Conservation (phyloP, 2,113 vertebrate genomes). For the Suncus etruscus region DNA sequence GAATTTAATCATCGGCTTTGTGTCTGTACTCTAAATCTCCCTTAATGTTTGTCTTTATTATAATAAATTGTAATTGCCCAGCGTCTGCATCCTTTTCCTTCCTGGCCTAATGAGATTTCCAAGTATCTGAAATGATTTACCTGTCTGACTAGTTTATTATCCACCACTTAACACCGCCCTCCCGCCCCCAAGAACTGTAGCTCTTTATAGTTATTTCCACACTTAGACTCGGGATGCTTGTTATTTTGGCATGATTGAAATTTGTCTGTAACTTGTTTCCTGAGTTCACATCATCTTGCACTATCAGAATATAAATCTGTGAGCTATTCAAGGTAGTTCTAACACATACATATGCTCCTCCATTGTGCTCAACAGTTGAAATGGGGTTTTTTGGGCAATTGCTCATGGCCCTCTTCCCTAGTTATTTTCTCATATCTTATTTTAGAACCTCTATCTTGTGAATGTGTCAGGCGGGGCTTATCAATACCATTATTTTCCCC, state of each 20-base stretch:
- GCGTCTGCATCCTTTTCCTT: slow-evolving; percentile 53
- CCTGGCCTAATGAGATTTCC: slow-evolving; percentile 71
- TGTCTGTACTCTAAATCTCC: slow-evolving; percentile 76
- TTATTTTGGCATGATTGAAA: neutral
- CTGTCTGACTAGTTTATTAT: slow-evolving; percentile 72
- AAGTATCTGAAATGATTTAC: slow-evolving; percentile 75
- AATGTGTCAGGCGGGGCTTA: neutral
- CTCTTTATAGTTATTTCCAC: neutral
- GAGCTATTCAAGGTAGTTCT: neutral
- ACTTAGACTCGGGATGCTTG: neutral
- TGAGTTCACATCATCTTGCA: neutral
- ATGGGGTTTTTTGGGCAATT: neutral
- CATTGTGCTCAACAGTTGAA: neutral
- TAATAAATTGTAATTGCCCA: slow-evolving; percentile 75
- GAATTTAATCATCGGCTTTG: slow-evolving; percentile 69
- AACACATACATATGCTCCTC: neutral
- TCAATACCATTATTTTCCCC: neutral
- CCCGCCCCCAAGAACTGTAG: neutral
- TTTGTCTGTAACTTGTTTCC: slow-evolving; percentile 33
- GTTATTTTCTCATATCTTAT: neutral
- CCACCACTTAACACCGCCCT: neutral
- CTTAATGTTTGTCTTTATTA: slow-evolving; percentile 70
- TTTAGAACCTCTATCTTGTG: neutral
- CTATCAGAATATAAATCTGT: neutral
- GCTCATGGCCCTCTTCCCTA: neutral